Percentiles rank a stretch among this genome's conserved stretches.
These are phyloP conservation scores for Tachina lurida DNA, from an alignment of 2,888 invertebrate species.

Conservation along the genomic window DNA sequence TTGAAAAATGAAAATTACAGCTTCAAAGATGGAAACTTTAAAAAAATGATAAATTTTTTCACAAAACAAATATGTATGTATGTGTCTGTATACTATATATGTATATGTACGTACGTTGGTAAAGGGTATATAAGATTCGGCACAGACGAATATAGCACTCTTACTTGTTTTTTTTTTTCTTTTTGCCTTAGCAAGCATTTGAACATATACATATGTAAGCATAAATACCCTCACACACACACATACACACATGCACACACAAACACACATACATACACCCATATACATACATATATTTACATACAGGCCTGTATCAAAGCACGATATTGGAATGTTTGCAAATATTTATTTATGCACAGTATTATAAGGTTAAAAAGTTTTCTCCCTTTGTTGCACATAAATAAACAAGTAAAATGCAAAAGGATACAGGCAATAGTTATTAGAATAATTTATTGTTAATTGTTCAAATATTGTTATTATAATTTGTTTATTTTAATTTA, in stretches of 20 bases:
- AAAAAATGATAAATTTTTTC: too few relatives aligned
- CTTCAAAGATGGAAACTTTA: too few relatives aligned
- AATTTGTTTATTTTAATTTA: conserved; percentile 41
- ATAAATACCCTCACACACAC: conserved; percentile 1
- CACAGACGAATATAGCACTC: too few relatives aligned
- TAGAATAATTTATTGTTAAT: conserved; percentile 66
- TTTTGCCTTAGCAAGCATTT: background rate
- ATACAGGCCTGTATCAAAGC: background rate
- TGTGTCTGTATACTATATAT: too few relatives aligned
- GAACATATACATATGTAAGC: conserved; percentile 40
- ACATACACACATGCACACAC: background rate
- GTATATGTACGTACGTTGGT: too few relatives aligned
- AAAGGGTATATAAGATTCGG: too few relatives aligned
- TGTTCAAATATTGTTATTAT: conserved; percentile 62
- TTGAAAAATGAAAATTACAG: too few relatives aligned
- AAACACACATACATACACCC: background rate
- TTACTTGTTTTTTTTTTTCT: too few relatives aligned
- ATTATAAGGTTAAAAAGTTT: conserved; percentile 34
- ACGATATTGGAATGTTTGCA: background rate
- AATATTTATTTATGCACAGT: conserved; percentile 23
- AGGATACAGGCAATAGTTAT: conserved; percentile 65
- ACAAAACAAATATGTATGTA: too few relatives aligned
- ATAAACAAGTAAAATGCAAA: conserved; percentile 49
- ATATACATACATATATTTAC: background rate
- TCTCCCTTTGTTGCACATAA: conserved; percentile 23